A percentile compares a stretch with the other conserved stretches of the same genome.
These are phyloP conservation scores for Perca fluviatilis DNA, from an alignment of 2,113 vertebrate genomes.

Conservation along the genomic window DNA sequence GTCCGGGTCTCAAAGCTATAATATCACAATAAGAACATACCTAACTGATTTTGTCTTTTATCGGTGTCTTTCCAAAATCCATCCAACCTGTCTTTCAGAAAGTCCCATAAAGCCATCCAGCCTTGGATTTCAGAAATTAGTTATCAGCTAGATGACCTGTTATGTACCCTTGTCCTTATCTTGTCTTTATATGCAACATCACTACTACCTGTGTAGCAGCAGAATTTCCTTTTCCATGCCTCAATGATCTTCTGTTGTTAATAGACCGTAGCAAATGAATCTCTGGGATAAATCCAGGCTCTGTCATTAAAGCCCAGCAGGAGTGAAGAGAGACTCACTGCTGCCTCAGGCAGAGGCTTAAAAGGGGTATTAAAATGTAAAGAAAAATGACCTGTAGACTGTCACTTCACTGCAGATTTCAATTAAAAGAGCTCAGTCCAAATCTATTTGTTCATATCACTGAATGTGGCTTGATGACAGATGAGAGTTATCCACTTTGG, in stretches of 20 bases:
- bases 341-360: slow-evolving; percentile 18
- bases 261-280: slow-evolving; percentile 26
- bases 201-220: slow-evolving; percentile 64
- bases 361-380: slow-evolving; percentile 20
- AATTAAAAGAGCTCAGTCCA: slow-evolving; percentile 67
- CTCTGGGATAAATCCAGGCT: slow-evolving; percentile 44
- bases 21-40: slow-evolving; percentile 76
- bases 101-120: slow-evolving; percentile 55
- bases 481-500: slow-evolving; percentile 42
- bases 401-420: slow-evolving; percentile 52
- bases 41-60: slow-evolving; percentile 60
- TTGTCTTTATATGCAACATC: slow-evolving; percentile 62
- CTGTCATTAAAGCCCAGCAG: slow-evolving; percentile 16
- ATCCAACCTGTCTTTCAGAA: slow-evolving; percentile 63
- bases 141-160: slow-evolving; percentile 46
- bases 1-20: slow-evolving; percentile 60
- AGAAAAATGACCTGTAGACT: slow-evolving; percentile 32
- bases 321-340: slow-evolving; percentile 18
- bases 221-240: slow-evolving; percentile 26
- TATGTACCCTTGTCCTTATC: slow-evolving; percentile 45
- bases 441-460: slow-evolving; percentile 71
- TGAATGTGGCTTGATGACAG: slow-evolving; percentile 64
- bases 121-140: slow-evolving; percentile 50
- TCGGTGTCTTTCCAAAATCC: slow-evolving; percentile 65
- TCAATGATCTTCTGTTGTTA: slow-evolving; percentile 41